Base-by-base conservation (phyloP, 1,140 invertebrate species). In the Drosophila subobscura region DNA sequence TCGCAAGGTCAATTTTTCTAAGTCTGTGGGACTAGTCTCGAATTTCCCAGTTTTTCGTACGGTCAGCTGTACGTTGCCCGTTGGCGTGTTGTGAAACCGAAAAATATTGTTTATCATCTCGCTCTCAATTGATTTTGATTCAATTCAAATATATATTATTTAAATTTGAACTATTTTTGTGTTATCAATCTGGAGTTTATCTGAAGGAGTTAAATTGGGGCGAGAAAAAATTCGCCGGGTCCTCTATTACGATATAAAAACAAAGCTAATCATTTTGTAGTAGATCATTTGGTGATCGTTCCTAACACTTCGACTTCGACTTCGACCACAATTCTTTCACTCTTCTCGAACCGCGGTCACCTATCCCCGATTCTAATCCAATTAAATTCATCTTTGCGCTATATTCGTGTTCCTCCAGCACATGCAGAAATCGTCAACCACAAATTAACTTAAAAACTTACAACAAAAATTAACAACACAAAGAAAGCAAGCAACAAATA, bases 391-490 rank as follows among this genome's bases (percentile, higher is more conserved):
- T 71, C 66, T 59, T 1, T 42, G 56, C 44, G 50, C 65, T 54
- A n/a, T n/a, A n/a, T n/a, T n/a, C n/a, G 46, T 44, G 72, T 54
- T 61, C 27, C 54, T 65, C 64, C 72, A 66, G 75, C 79, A 66
- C 79, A 83, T 83, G 80, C 80, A 27, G 80, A 55, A 79, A 63
- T 54, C 68, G 71, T 72, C 80, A 84, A 77, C 80, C 86, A 73
- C 80, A 84, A 84, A 84, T 84, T 84, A 86, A 86, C 81, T 84
- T 76, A 64, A 70, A 80, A 80, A 81, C 75, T 73, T 52, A 71
- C 67, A 67, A 83, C 73, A 63, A 77, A 68, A 50, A 55, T 37
- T 57, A 51, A 76, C 49, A 42, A 40, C 53, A 49, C 49, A 74
- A 50, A 47, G 65, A 83, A 84, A 84, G 80, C 74, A 71, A 80